phyloP scores from a whole-genome alignment of 1,140 invertebrate genomes.

The Papilio xuthus region DNA sequence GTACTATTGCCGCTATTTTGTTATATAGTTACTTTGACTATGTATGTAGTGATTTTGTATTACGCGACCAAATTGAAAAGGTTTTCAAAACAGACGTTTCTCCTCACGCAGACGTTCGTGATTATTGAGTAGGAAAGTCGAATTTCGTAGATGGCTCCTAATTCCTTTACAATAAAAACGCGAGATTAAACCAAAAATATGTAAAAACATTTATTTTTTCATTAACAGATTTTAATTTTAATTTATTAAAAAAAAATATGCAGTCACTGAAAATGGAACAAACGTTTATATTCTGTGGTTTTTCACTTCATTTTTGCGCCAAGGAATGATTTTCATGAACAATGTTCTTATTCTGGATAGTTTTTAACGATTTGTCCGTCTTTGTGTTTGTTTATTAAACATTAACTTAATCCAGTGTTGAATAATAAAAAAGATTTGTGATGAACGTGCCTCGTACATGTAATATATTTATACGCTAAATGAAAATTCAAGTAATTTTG shows the following conservation, averaged over 20 bases:
- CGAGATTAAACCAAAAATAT: background rate
- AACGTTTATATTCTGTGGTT: slow-evolving; percentile 58
- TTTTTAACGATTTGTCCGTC: slow-evolving; percentile 5
- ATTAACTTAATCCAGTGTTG: background rate
- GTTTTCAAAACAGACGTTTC: slow-evolving; percentile 52
- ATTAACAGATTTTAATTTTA: too few relatives aligned
- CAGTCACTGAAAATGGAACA: slow-evolving; percentile 20
- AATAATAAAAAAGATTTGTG: background rate
- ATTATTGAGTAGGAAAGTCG: background rate
- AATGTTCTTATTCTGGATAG: background rate
- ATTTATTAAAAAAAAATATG: background rate
- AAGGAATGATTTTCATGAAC: background rate
- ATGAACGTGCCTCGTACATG: background rate
- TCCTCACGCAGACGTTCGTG: slow-evolving; percentile 41
- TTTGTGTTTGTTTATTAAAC: background rate
- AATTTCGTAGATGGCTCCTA: background rate
- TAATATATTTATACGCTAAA: slow-evolving; percentile 18
- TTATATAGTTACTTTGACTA: slow-evolving; percentile 63
- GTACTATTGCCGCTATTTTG: slow-evolving; percentile 76
- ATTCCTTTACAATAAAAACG: background rate
- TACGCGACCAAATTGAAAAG: slow-evolving; percentile 65
- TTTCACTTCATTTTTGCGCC: slow-evolving; percentile 42
- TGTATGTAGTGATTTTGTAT: slow-evolving; percentile 62
- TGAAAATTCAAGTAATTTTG: slow-evolving; percentile 42
- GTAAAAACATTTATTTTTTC: background rate